Base-by-base conservation (phyloP, 2,888 invertebrate genomes). In the Drosophila meridionalis region DNA sequence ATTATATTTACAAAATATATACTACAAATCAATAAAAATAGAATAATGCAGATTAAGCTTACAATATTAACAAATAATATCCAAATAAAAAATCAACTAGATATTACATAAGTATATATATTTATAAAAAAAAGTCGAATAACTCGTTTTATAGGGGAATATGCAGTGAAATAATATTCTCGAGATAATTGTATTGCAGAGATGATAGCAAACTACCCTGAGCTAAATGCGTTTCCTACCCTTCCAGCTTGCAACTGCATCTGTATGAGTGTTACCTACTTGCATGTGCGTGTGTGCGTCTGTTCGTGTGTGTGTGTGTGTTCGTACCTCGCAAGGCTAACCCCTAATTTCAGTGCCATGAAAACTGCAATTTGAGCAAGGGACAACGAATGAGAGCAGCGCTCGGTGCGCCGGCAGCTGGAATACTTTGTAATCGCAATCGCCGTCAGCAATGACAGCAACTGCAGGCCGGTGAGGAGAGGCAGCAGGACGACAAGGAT, bases 341-440 rank as follows among this genome's bases (percentile, higher is more conserved):
- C 91, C 90, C 90, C 90, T 91, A 91, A 91, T 91, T 91, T 91
- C 87, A 84, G 78, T 64, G 76, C 78, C 87, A 89, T 91, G 90
- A 91, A 90, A 89, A 83, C 65, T 89, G 88, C 89, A 84, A 90
- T 91, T 89, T 77, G 75, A 82, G 53, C 85, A 90, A 92, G 91
- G 92, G 91, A 91, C 91, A 89, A 84, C 65, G 76, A 63, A 60
- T 64, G 52, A 48, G 43, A 47, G 32, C 30, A 52, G 38, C 62
- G 63, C 43, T 32, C 34, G 28, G 40, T 11, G 61, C 48, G 57
- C 48, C 42, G 56, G 20, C 52, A 66, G 78, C 75, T 68, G 61
- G 61, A 52, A 68, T 63, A 68, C 71, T 71, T 76, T 61, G 79
- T 62, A 69, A 76, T 82, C 69, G 65, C 66, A 75, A 77, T 83